Conservation (phyloP, 2,888 invertebrate species). For the Dolichopus griseipennis region DNA sequence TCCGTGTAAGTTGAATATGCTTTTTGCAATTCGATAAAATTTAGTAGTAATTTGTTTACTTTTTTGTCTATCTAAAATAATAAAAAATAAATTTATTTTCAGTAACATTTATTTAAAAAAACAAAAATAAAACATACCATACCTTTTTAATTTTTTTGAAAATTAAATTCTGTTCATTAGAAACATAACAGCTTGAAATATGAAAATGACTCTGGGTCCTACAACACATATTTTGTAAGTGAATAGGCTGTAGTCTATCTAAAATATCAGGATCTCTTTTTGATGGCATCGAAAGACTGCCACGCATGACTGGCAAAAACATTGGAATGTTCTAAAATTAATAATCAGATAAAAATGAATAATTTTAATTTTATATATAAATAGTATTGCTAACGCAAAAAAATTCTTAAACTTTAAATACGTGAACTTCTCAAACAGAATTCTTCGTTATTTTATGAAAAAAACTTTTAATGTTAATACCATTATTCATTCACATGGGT, state of each 20-base stretch:
- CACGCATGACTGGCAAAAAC: conserved; percentile 87
- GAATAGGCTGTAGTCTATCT: conserved; percentile 57
- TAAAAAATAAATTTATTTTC: conserved; percentile 5
- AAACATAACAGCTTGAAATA: conserved; percentile 70
- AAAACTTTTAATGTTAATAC: too few relatives aligned
- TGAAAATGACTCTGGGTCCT: conserved; percentile 79
- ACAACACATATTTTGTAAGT: conserved; percentile 63
- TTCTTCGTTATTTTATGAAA: too few relatives aligned
- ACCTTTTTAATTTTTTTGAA: conserved; percentile 71
- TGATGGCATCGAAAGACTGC: conserved; percentile 74
- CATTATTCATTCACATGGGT: too few relatives aligned
- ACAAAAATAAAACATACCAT: conserved; percentile 21
- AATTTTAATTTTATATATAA: too few relatives aligned
- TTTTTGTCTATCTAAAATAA: conserved; percentile 61
- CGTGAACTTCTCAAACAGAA: too few relatives aligned
- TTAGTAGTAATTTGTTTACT: conserved; percentile 57
- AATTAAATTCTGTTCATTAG: conserved; percentile 67
- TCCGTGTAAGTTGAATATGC: conserved; percentile 79
- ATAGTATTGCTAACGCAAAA: too few relatives aligned
- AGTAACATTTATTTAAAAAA: not conserved
- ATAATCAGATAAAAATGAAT: too few relatives aligned
- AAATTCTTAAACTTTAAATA: too few relatives aligned
- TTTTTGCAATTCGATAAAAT: conserved; percentile 72
- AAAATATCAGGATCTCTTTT: conserved; percentile 78
- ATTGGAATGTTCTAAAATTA: conserved; percentile 67